Conservation (phyloP, 2,113 vertebrate species). For the Romanogobio albipinnatus region DNA sequence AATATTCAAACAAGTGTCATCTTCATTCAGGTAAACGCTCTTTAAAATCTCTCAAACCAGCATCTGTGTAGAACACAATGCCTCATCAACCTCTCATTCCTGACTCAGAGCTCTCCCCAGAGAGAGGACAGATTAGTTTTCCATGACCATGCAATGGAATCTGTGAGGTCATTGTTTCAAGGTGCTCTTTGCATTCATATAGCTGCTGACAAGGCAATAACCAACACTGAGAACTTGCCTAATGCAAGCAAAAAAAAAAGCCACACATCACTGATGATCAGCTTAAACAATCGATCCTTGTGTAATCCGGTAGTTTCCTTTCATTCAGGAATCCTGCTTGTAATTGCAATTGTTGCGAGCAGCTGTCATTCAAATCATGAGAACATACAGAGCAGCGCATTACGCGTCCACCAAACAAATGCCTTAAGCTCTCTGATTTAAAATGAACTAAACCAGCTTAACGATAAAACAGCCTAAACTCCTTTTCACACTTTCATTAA, state of each 20-base stretch:
- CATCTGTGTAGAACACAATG: slow-evolving; percentile 34
- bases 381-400: neutral
- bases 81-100: slow-evolving; percentile 50
- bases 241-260: slow-evolving; percentile 31
- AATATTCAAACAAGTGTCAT: neutral
- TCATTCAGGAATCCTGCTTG: slow-evolving; percentile 5
- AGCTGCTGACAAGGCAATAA: slow-evolving; percentile 55
- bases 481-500: slow-evolving; percentile 67
- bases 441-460: slow-evolving; percentile 52
- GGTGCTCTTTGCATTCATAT: slow-evolving; percentile 53
- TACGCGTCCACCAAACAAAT: neutral
- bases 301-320: neutral
- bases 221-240: slow-evolving; percentile 10
- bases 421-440: slow-evolving; percentile 42
- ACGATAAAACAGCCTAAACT: slow-evolving; percentile 60
- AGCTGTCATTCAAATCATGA: slow-evolving; percentile 5
- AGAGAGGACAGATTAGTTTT: slow-evolving; percentile 56
- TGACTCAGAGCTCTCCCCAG: slow-evolving; percentile 42
- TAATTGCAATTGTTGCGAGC: neutral
- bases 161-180: slow-evolving; percentile 58
- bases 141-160: slow-evolving; percentile 58
- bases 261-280: neutral
- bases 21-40: neutral
- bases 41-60: neutral
- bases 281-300: slow-evolving; percentile 1